Base-by-base conservation (phyloP, 2,888 invertebrate genomes). In the Drosophila greeni region DNA sequence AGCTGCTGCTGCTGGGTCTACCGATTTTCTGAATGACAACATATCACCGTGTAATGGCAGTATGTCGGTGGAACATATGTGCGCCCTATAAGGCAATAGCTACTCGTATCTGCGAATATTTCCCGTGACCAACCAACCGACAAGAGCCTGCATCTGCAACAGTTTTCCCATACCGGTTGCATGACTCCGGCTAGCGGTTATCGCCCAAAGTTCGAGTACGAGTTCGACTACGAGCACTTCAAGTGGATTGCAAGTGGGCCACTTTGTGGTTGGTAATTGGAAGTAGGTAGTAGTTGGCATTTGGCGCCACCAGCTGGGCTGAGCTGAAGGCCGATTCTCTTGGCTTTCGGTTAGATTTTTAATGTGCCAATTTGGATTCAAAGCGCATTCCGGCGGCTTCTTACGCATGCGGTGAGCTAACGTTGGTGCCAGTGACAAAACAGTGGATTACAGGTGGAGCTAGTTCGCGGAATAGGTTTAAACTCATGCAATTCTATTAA, bases 311-410 rank as follows among this genome's bases (percentile, higher is more conserved):
- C 61, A 43, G 33, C 62, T 51, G 33, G 42, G 59, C 39, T 3
- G 5, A 14, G 16, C 29, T 60, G 72, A 80, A 80, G 82, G 82
- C 70, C 77, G 69, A 75, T 80, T 75, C 72, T 79, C 37, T 49
- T 26, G 33, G 14, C 48, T 47, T 47, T 60, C 8, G 34, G 62
- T 24, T 8, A 53, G 40, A 29, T 29, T 62, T 67, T 66, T 76
- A 82, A 82, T 76, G 62, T 36, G 55, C 26, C 48, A 59, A 75
- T 83, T 66, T 74, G 69, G 58, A 84, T 72, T 47, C 83, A 69
- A 26, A 52, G 53, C 70, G 53, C 73, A 68, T 37, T 37, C 23
- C 48, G 11, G 2, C n/a, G 39, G 23, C 54, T 48, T 39, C 53
- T 37, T 58, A 66, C 40, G 45, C 51, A 57, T 58, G 66, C 42